Evolutionary conservation across 2,797 vertebrate genomes (phyloP), one percentile per base, ranked within the genome.

Genomic region (Cephalopachus bancanus): DNA sequence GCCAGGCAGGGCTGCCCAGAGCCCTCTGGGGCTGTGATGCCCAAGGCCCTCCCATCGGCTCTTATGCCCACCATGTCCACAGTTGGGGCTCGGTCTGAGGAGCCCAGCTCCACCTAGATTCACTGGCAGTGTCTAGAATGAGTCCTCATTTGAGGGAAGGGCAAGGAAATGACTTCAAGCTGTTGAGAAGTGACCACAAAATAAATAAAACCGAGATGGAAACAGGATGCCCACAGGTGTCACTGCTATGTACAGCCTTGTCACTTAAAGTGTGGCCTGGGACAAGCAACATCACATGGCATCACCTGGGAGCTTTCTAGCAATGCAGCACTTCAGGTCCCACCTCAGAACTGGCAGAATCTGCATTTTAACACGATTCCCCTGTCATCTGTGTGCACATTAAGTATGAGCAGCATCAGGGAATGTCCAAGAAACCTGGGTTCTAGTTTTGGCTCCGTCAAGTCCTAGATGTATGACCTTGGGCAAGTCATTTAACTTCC

Each of bases 311-410:
- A 79, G 53, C 59, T 62, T 94, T 91, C 65, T 88, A 59, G 85
- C 89, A 62, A 28, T 44, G 33, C 8, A 76, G 75, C 17, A 59
- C 26, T 44, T 55, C 44, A 12, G 14, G 24, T 7, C 51, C 67
- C 2, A 30, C 57, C 19, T 49, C 33, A 65, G 80, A 74, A n/a
- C 30, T 55, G n/a, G 30, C 9, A 33, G 62, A 59, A 57, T 64
- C 53, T 94, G 59, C 17, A 4, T 79, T 83, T 65, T 10, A 4
- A 37, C 15, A 5, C 19, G 72, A 28, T 49, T 15, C 30, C 53
- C 0, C 0, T 22, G 19, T n/a, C 24, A 10, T 4, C 33, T 0
- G 51, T 0, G 1, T 19, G 51, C 49, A 10, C 1, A 2, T 24
- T 51, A 22, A 15, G n/a, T 67, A 1, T 62, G 22, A 51, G 9